A percentile compares a stretch with the other conserved stretches of the same genome.
Evolutionary conservation across 2,113 vertebrate genomes (phyloP).

Genomic region (Rallus limicola): DNA sequence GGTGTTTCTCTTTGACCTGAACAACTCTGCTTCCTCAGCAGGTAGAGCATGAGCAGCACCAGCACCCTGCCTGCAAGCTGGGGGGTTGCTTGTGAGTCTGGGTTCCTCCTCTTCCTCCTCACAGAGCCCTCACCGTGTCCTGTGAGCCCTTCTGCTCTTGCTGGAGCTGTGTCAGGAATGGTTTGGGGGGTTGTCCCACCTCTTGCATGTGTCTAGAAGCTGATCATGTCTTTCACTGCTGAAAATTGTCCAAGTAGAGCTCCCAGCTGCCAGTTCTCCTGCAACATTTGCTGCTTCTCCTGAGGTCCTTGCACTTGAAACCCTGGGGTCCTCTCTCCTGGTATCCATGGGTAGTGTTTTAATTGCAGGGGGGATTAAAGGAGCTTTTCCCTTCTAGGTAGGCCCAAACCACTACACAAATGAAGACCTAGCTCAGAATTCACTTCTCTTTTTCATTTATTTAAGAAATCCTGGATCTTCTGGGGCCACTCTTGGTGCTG

Average conservation of each 20-base stretch:
- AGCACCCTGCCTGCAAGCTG: not conserved
- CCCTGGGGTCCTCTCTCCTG: not conserved
- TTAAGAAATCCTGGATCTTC: not conserved
- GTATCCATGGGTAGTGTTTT: not conserved
- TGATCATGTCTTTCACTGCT: constrained; percentile 11
- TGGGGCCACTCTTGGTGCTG: not conserved
- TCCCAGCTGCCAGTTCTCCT: not conserved
- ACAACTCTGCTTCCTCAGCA: not conserved
- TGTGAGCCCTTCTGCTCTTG: not conserved
- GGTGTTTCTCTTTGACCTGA: not conserved
- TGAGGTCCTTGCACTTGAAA: not conserved
- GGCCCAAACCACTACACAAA: not conserved
- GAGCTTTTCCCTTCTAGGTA: not conserved
- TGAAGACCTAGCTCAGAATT: not conserved
- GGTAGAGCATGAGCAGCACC: not conserved
- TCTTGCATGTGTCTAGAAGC: constrained; percentile 10
- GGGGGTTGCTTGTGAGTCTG: not conserved
- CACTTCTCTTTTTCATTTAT: not conserved
- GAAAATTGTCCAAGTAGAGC: not conserved
- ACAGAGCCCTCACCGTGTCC: not conserved
- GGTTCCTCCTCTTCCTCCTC: not conserved
- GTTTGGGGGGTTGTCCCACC: not conserved
- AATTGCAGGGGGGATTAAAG: not conserved
- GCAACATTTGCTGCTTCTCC: not conserved
- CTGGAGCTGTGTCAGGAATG: not conserved